Base-by-base conservation (phyloP, 2,888 invertebrate species). In the Argyra leucocephala region DNA sequence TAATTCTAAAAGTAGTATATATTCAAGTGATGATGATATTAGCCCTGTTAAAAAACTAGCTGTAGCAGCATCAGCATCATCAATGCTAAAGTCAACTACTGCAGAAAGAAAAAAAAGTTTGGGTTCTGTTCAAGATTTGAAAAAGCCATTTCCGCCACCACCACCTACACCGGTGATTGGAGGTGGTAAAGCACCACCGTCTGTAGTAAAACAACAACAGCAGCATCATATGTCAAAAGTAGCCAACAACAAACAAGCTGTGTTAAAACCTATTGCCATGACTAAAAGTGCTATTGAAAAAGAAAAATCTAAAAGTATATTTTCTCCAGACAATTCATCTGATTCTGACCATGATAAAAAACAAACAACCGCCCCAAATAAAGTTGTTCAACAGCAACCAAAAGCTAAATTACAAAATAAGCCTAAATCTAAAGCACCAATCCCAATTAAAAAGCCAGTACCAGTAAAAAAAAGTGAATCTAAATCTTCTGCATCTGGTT, bases 271-370 rank as follows among this genome's bases (percentile, higher is more conserved):
- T 26, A 67, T 31, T 60, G 63, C 64, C 24, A 66, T 67, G n/a
- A 66, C 67, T 9, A 68, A 68, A 7, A 1, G 64, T 66, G 64
- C 66, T 64, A 18, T 61, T 65, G 24, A 65, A 64, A 9, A 67
- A 65, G 21, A 68, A 12, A 89, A 88, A 73, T 88, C 88, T 76
- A 90, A 89, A 75, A 89, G 90, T 73, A 91, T 91, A 73, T 91
- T 91, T 73, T 91, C 91, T 64, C 90, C 91, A 0, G 90, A 89
- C 70, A 90, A 90, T 69, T 85, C 86, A 69, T 86, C 86, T n/a
- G 86, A 86, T 72, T 86, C 86, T 63, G 80, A 81, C 72, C 73
- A 81, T 1, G 80, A 84, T 72, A 78, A 82, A 59, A 66, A 62
- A 36, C 26, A n/a, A n/a, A 31, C 36, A 63, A 6, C 59, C 61